Evolutionary conservation across 1,140 invertebrate species (phyloP), one percentile per base, ranked within the genome.

Genomic region (Myzus persicae): DNA sequence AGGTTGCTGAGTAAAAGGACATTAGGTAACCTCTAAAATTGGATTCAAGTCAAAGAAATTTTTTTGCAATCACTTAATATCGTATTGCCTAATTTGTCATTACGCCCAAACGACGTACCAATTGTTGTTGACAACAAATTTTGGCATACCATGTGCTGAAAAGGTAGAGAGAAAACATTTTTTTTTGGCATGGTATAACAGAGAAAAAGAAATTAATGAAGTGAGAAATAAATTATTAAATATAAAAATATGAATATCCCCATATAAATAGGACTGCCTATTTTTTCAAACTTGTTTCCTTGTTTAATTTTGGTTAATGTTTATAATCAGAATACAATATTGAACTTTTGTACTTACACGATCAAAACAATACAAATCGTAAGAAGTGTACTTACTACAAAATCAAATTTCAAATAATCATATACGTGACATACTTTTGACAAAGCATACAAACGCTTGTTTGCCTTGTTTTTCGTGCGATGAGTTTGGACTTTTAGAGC

Each of bases 71-170:
- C 59, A 8, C 31, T 67, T 67, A n/a, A 67, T 67, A 76, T 76
- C n/a, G 59, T 14, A 76, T 76, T 76, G 59, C 59, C 59, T 76
- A 76, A 76, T 76, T 76, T 76, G 59, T 76, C 59, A 76, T 76
- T 76, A 76, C 59, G n/a, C 59, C 31, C n/a, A 76, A 76, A 76
- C 59, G 14, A 76, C 59, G 59, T 76, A n/a, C 31, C 59, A n/a
- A 76, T 76, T 76, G 59, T n/a, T 76, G 59, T 18, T 76, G 59
- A 67, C 59, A 67, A n/a, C 59, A n/a, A 76, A n/a, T 76, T 76
- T 76, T 76, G 59, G 59, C 59, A 76, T 18, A 76, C 59, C 14
- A n/a, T 76, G 31, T 76, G 59, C 14, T 76, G 31, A 76, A 76
- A 76, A n/a, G 31, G 14, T 76, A 76, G 59, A 76, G 59, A 4